Conservation (phyloP, 30 jellyfish, hydroid and myxozoan species). For the Hydractinia echinata region DNA sequence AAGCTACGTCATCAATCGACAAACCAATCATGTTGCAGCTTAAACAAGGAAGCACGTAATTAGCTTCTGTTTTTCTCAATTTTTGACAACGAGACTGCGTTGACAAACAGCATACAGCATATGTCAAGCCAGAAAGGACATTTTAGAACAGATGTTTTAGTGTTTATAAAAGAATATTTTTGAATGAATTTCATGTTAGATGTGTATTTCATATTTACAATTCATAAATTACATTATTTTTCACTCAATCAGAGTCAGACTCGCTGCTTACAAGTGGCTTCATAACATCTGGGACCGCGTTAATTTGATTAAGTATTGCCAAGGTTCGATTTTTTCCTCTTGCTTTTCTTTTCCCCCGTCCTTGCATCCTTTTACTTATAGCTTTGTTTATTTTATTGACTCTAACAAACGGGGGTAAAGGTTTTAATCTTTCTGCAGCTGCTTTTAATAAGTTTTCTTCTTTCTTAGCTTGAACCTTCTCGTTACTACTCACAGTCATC, state of each 20-base stretch:
- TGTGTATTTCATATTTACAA: too few species aligned
- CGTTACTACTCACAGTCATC: slow-evolving; percentile 19
- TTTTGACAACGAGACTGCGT: too few species aligned
- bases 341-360: not conserved
- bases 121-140: too few species aligned
- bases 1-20: not conserved
- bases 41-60: too few species aligned
- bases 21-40: not conserved
- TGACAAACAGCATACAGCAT: too few species aligned
- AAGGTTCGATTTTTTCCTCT: not conserved
- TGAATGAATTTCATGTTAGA: too few species aligned
- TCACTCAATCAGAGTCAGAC: slow-evolving; percentile 15
- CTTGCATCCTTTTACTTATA: not conserved
- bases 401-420: slow-evolving; percentile 3
- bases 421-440: slow-evolving; percentile 16
- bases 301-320: not conserved
- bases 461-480: slow-evolving; percentile 18
- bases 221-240: too few species aligned
- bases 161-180: too few species aligned
- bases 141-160: too few species aligned
- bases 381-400: not conserved
- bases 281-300: not conserved
- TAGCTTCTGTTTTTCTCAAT: too few species aligned
- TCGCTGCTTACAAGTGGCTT: slow-evolving; percentile 22
- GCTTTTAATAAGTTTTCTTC: slow-evolving; percentile 7